These are phyloP conservation scores for Drosophila ustulata DNA, from an alignment of 2,888 invertebrate species.

Conservation along the genomic window DNA sequence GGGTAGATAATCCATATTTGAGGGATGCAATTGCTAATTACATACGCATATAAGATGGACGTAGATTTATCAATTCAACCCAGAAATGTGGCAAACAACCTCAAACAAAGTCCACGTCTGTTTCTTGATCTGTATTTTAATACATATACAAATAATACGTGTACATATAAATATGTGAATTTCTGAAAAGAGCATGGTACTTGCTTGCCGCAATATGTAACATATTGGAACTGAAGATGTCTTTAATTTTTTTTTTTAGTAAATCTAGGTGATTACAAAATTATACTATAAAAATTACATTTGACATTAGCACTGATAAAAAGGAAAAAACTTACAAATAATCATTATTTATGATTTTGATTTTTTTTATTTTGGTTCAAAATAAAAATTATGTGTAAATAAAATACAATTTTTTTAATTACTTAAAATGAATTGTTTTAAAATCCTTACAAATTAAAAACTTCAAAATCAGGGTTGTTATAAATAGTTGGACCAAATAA, in stretches of 20 bases:
- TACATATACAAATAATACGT: not conserved
- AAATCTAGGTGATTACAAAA: too few relatives aligned
- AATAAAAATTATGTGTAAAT: too few relatives aligned
- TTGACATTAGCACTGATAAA: too few relatives aligned
- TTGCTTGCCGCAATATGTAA: slow-evolving; percentile 1
- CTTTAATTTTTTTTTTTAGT: not conserved
- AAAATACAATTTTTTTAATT: too few relatives aligned
- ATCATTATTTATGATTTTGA: too few relatives aligned
- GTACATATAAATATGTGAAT: not conserved
- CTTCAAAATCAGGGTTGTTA: too few relatives aligned
- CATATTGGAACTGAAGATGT: not conserved
- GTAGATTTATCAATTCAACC: slow-evolving; percentile 21
- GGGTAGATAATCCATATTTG: slow-evolving; percentile 6
- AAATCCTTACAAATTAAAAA: too few relatives aligned
- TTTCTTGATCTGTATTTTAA: not conserved
- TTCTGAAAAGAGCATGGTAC: slow-evolving; percentile 4
- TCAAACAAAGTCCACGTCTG: slow-evolving; percentile 33
- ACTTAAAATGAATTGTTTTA: too few relatives aligned
- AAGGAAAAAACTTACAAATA: too few relatives aligned
- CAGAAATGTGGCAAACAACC: slow-evolving; percentile 33
- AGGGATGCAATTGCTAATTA: slow-evolving; percentile 15
- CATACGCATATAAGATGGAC: slow-evolving; percentile 3
- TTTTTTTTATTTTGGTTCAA: too few relatives aligned
- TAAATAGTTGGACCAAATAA: too few relatives aligned
- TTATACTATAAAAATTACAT: too few relatives aligned